Evolutionary conservation across 2,113 vertebrate species (phyloP).

Genomic region (Cavia porcellus): DNA sequence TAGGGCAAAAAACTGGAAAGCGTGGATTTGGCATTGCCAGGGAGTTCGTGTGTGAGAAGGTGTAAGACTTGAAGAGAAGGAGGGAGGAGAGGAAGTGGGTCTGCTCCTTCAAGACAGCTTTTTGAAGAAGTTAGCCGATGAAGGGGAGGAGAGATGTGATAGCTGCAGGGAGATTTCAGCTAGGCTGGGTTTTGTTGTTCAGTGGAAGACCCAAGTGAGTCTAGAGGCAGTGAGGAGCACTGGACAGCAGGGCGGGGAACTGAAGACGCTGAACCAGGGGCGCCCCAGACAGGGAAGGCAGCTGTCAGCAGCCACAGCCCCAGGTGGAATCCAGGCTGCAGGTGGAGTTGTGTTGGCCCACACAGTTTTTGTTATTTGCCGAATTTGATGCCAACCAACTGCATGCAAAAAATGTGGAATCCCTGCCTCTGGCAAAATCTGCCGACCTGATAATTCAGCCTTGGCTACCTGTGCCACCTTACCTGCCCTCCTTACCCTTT

Average conservation of each 20-base stretch:
- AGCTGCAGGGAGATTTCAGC: not conserved
- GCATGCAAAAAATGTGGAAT: not conserved
- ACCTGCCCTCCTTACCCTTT: not conserved
- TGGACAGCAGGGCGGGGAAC: not conserved
- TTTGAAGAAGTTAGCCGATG: not conserved
- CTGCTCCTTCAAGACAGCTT: not conserved
- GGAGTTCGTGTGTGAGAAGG: not conserved
- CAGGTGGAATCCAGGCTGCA: not conserved
- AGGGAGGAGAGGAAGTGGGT: not conserved
- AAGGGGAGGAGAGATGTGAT: not conserved
- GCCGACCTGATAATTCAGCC: not conserved
- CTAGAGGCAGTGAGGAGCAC: not conserved
- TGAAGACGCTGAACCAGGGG: not conserved
- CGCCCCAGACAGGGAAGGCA: not conserved
- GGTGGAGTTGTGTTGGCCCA: conserved; percentile 53
- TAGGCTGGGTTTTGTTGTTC: not conserved
- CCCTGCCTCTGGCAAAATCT: conserved; percentile 43
- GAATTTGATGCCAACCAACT: conserved; percentile 11
- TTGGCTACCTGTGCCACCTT: not conserved
- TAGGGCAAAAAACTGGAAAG: not conserved
- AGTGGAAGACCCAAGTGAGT: not conserved
- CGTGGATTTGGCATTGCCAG: not conserved
- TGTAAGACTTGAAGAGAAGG: not conserved
- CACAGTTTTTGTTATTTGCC: conserved; percentile 42
- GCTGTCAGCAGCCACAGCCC: conserved; percentile 9